Evolutionary conservation across 1,140 invertebrate genomes (phyloP).

Genomic region (Trichonephila clavipes): DNA sequence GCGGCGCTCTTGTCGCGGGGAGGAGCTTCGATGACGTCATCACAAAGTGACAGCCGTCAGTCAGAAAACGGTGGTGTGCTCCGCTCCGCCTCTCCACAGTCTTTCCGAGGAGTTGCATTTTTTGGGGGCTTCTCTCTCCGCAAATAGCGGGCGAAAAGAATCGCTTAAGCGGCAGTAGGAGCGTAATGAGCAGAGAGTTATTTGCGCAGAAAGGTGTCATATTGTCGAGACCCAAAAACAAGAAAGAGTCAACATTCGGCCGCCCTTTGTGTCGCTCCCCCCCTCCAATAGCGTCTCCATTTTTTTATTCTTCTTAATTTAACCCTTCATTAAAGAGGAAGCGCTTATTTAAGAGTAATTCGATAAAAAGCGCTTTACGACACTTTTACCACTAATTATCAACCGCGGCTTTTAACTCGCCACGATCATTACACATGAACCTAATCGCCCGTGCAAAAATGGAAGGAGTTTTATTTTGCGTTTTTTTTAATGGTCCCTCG

Average conservation of each 20-base stretch:
- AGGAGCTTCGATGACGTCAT: slow-evolving; percentile 55
- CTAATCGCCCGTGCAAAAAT: slow-evolving; percentile 72
- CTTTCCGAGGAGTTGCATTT: slow-evolving; percentile 42
- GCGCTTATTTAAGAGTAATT: slow-evolving; percentile 76
- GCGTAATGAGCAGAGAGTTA: slow-evolving; percentile 73
- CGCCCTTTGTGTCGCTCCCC: neutral
- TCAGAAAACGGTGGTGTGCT: slow-evolving; percentile 65
- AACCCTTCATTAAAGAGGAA: slow-evolving; percentile 76
- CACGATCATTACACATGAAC: slow-evolving; percentile 70
- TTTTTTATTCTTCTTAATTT: slow-evolving; percentile 74
- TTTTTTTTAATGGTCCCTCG: slow-evolving; percentile 61
- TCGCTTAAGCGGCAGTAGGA: slow-evolving; percentile 52
- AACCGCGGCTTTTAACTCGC: slow-evolving; percentile 75
- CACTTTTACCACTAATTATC: slow-evolving; percentile 75
- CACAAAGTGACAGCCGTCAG: slow-evolving; percentile 65
- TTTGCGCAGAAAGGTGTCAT: slow-evolving; percentile 76
- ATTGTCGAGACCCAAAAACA: slow-evolving; percentile 72
- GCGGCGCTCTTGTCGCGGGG: slow-evolving; percentile 56
- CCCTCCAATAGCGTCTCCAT: slow-evolving; percentile 16
- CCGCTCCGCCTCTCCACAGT: neutral
- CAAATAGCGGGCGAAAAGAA: slow-evolving; percentile 68
- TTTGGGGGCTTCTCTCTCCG: slow-evolving; percentile 55
- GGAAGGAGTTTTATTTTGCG: slow-evolving; percentile 40
- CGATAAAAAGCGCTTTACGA: slow-evolving; percentile 73
- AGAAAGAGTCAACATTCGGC: slow-evolving; percentile 50